Evolutionary conservation across 1,140 invertebrate genomes (phyloP).

Genomic region (Thaumatotibia leucotreta): DNA sequence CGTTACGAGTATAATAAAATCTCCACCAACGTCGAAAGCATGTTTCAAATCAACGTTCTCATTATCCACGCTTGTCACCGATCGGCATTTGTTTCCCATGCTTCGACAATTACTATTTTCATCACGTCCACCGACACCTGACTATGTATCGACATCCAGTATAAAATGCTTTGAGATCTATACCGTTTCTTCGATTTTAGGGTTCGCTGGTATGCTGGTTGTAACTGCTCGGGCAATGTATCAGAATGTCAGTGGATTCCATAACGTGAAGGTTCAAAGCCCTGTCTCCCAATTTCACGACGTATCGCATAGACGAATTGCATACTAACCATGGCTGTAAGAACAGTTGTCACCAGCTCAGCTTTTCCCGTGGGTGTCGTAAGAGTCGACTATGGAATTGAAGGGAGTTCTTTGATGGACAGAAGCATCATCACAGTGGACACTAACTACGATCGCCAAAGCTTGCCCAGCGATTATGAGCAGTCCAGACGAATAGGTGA

Average conservation of each 20-base stretch:
- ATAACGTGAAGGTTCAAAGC: not conserved
- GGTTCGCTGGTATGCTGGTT: not conserved
- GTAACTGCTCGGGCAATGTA: not conserved
- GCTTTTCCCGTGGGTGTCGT: too few relatives aligned
- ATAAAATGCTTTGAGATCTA: not conserved
- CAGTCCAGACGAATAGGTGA: too few relatives aligned
- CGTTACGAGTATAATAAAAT: too few relatives aligned
- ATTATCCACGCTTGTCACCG: not conserved
- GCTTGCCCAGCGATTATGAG: too few relatives aligned
- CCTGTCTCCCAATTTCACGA: not conserved
- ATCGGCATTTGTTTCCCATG: constrained; percentile 8
- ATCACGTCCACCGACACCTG: not conserved
- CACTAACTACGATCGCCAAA: too few relatives aligned
- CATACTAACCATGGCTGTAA: too few relatives aligned
- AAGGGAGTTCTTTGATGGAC: too few relatives aligned
- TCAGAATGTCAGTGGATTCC: not conserved
- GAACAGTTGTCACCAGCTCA: too few relatives aligned
- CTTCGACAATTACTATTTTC: not conserved
- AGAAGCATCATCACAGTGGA: too few relatives aligned
- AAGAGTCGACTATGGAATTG: too few relatives aligned
- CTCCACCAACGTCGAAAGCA: not conserved
- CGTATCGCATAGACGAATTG: too few relatives aligned
- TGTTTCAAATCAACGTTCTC: not conserved
- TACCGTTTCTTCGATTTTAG: constrained; percentile 24
- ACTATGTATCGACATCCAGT: not conserved